Conservation (phyloP, 2,888 invertebrate genomes). For the Hybos culiciformis region DNA sequence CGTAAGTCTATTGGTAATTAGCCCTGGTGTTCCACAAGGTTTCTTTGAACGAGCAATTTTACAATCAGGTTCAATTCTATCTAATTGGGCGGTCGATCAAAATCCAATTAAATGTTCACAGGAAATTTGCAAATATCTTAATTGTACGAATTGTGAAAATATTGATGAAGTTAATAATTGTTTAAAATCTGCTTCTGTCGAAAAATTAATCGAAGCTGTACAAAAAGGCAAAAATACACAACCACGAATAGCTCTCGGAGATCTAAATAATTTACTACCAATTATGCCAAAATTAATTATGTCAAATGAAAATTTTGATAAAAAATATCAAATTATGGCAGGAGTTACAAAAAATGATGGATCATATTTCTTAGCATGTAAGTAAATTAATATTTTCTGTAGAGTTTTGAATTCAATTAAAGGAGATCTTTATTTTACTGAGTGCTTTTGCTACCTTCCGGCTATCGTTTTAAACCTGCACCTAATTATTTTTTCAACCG, state of each 20-base stretch:
- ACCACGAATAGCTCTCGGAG: slow-evolving; percentile 11
- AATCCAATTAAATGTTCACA: slow-evolving; percentile 27
- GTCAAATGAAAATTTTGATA: slow-evolving; percentile 14
- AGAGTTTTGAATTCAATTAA: too few relatives aligned
- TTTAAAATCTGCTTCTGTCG: slow-evolving; percentile 22
- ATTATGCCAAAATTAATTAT: slow-evolving; percentile 11
- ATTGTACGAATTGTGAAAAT: slow-evolving; percentile 20
- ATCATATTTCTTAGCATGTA: too few relatives aligned
- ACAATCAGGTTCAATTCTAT: slow-evolving; percentile 40
- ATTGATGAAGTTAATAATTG: slow-evolving; percentile 21
- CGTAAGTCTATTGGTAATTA: slow-evolving; percentile 34
- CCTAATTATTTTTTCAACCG: too few relatives aligned
- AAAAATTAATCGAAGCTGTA: slow-evolving; percentile 19
- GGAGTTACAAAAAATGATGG: slow-evolving; percentile 39
- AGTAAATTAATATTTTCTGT: too few relatives aligned
- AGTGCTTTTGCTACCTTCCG: too few relatives aligned
- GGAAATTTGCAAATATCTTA: slow-evolving; percentile 23
- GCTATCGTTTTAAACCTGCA: too few relatives aligned
- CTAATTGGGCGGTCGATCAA: slow-evolving; percentile 36
- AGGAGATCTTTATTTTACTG: too few relatives aligned
- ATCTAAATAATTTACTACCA: slow-evolving; percentile 23
- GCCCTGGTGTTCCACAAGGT: slow-evolving; percentile 27
- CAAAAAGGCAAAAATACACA: not conserved
- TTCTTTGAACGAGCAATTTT: slow-evolving; percentile 39
- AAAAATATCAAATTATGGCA: slow-evolving; percentile 30